These are phyloP conservation scores for Peromyscus aztecus DNA, from an alignment of 2,797 vertebrate genomes.

Conservation along the genomic window DNA sequence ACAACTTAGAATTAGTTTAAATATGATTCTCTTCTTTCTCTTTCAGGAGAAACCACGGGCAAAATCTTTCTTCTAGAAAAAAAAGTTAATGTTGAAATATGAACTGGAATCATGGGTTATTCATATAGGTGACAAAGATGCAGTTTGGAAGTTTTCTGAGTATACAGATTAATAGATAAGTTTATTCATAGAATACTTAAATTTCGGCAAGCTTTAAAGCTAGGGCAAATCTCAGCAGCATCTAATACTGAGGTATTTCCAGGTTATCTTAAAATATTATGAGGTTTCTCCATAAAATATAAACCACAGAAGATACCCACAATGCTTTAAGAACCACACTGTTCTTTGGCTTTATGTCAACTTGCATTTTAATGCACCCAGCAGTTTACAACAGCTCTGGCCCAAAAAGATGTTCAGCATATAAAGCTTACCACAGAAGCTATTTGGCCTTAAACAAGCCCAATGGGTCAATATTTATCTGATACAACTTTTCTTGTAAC, in stretches of 20 bases:
- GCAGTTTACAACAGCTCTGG: neutral
- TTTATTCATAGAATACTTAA: neutral
- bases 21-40: neutral
- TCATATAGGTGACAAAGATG: neutral
- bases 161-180: neutral
- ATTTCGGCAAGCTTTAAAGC: neutral
- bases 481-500: neutral
- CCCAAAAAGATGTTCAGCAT: slow-evolving; percentile 5
- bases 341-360: neutral
- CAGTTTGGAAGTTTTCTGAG: neutral
- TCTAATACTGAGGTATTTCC: neutral
- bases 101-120: neutral
- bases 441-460: neutral
- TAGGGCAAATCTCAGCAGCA: neutral
- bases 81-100: neutral
- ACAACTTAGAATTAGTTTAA: neutral
- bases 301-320: neutral
- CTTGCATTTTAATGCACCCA: neutral
- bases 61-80: neutral
- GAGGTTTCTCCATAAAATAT: neutral
- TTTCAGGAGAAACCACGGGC: neutral
- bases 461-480: neutral
- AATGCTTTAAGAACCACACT: neutral
- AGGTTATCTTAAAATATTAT: neutral
- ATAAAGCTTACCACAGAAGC: neutral